phyloP scores from a whole-genome alignment of 2,888 invertebrate genomes.

The Nymphalis c-album region DNA sequence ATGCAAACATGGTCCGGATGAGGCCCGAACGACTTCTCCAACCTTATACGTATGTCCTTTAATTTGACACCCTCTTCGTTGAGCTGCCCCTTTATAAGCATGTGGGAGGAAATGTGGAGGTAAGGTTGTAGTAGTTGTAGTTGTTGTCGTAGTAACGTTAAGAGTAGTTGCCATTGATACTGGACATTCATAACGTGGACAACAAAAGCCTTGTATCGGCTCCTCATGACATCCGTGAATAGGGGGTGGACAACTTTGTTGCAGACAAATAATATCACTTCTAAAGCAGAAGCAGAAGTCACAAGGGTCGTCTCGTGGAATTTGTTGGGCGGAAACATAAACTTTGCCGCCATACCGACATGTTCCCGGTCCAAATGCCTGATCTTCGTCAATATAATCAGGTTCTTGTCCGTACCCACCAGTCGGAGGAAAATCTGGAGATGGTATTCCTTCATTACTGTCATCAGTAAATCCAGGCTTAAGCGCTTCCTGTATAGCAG shows the following conservation, averaged over 20 bases:
- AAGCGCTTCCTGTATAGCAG: constrained; percentile 53
- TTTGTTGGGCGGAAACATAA: constrained; percentile 96
- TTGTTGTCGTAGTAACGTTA: constrained; percentile 92
- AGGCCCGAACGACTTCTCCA: constrained; percentile 91
- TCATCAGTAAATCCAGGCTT: constrained; percentile 59
- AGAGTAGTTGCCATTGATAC: constrained; percentile 92
- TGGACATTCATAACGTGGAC: constrained; percentile 96
- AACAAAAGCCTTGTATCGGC: constrained; percentile 96
- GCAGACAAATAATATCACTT: constrained; percentile 96
- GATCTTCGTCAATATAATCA: constrained; percentile 89
- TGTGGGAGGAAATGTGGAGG: constrained; percentile 92
- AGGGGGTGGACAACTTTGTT: constrained; percentile 97
- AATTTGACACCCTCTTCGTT: constrained; percentile 91
- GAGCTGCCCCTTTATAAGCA: constrained; percentile 88
- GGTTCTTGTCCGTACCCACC: constrained; percentile 79
- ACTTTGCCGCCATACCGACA: constrained; percentile 96
- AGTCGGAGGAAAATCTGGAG: constrained; percentile 64
- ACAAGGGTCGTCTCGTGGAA: constrained; percentile 96
- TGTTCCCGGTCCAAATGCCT: constrained; percentile 92
- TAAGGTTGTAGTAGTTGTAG: constrained; percentile 91
- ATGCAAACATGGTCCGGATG: constrained; percentile 95
- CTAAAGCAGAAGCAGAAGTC: constrained; percentile 98
- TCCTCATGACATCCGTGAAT: constrained; percentile 95
- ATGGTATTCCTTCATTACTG: constrained; percentile 60
- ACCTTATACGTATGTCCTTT: constrained; percentile 92